These are phyloP conservation scores for Caerostris darwini DNA, from an alignment of 1,140 invertebrate genomes.

Conservation along the genomic window DNA sequence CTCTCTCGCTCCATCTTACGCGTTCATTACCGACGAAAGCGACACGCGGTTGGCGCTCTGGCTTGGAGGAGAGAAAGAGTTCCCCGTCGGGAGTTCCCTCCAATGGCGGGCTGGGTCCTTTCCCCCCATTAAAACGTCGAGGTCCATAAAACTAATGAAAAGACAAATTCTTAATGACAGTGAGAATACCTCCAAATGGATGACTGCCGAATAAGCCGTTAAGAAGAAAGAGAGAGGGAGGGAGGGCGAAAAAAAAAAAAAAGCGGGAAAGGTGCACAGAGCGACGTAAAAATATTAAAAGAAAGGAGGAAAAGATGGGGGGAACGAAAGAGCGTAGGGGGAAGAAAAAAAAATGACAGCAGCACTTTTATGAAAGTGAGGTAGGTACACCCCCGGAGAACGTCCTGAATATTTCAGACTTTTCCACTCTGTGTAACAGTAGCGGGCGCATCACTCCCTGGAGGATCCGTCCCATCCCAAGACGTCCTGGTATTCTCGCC, in stretches of 20 bases:
- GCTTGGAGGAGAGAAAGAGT: background rate
- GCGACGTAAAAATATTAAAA: slow-evolving; percentile 68
- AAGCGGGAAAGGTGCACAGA: background rate
- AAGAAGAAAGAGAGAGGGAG: slow-evolving; percentile 29
- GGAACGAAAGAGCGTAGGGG: background rate
- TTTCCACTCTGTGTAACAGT: background rate
- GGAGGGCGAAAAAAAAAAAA: background rate
- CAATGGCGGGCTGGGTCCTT: background rate
- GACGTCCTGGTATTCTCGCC: background rate
- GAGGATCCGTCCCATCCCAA: slow-evolving; percentile 34
- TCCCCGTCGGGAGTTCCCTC: background rate
- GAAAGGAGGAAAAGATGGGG: slow-evolving; percentile 17
- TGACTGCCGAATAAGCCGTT: slow-evolving; percentile 75
- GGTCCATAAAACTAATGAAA: slow-evolving; percentile 78
- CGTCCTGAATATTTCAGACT: slow-evolving; percentile 70
- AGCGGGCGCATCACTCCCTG: slow-evolving; percentile 41
- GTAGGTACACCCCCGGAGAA: slow-evolving; percentile 25
- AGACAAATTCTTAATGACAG: slow-evolving; percentile 78
- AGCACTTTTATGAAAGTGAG: slow-evolving; percentile 71
- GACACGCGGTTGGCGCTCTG: slow-evolving; percentile 58
- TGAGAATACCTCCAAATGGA: slow-evolving; percentile 76
- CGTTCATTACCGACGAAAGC: slow-evolving; percentile 74
- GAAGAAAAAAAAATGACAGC: slow-evolving; percentile 46
- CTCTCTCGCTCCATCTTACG: background rate
- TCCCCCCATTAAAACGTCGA: slow-evolving; percentile 77